Evolutionary conservation across 2,797 vertebrate species (phyloP).

Genomic region (Hybognathus amarus): DNA sequence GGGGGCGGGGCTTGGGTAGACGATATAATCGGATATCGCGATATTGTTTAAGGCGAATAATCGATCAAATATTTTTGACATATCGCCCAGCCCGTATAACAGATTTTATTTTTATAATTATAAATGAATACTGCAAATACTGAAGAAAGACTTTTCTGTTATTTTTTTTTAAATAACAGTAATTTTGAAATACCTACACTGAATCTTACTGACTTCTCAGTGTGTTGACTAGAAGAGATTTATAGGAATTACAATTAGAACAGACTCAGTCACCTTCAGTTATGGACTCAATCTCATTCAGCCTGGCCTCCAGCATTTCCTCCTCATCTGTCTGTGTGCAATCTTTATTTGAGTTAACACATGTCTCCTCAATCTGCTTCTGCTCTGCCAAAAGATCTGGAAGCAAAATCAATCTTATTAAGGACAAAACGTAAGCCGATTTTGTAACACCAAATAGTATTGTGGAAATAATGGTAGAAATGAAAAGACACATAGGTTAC

Average conservation of each 20-base stretch:
- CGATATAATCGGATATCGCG: too few relatives aligned
- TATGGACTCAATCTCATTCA: slow-evolving; percentile 71
- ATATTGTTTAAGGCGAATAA: too few relatives aligned
- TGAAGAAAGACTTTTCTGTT: not conserved
- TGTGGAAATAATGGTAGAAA: not conserved
- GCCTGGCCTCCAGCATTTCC: slow-evolving; percentile 71
- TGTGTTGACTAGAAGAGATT: not conserved
- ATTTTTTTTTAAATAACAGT: not conserved
- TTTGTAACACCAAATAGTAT: not conserved
- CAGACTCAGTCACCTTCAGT: slow-evolving; percentile 66
- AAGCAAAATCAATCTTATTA: slow-evolving; percentile 41
- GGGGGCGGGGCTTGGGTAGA: too few relatives aligned
- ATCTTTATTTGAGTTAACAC: slow-evolving; percentile 76
- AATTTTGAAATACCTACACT: not conserved
- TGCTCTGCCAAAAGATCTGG: slow-evolving; percentile 76
- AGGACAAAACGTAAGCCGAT: slow-evolving; percentile 8
- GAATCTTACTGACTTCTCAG: not conserved
- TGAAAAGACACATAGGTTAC: slow-evolving; percentile 44
- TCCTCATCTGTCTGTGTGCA: slow-evolving; percentile 77
- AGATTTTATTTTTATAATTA: not conserved
- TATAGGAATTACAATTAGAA: not conserved
- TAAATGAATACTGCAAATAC: not conserved
- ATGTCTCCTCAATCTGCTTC: slow-evolving; percentile 79
- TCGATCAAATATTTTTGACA: too few relatives aligned
- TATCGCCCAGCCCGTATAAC: too few relatives aligned